Conservation (phyloP, 2,888 invertebrate species). For the Cryptocephalus primarius region DNA sequence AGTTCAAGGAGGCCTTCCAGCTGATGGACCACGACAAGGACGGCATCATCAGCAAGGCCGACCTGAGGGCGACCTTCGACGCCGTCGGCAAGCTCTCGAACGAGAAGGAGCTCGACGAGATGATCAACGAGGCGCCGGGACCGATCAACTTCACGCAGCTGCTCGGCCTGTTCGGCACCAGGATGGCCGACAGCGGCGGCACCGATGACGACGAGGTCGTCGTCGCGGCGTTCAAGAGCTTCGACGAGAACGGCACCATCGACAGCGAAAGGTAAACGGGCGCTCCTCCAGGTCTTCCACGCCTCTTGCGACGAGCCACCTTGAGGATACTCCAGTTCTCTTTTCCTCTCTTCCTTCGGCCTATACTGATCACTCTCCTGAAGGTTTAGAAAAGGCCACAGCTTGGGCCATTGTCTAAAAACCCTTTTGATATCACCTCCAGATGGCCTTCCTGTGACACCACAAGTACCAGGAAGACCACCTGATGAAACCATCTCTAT, state of each 20-base stretch:
- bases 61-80: constrained; percentile 85
- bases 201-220: constrained; percentile 86
- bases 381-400: no score
- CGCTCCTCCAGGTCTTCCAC: constrained; percentile 2
- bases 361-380: no score
- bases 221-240: constrained; percentile 84
- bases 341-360: no score
- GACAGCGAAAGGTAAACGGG: constrained; percentile 70
- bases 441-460: no score
- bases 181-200: constrained; percentile 82
- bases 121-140: constrained; percentile 74
- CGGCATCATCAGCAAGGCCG: constrained; percentile 61
- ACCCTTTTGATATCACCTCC: no score
- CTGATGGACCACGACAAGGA: constrained; percentile 95
- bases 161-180: constrained; percentile 80
- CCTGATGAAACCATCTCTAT: no score
- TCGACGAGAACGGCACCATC: constrained; percentile 81
- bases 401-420: no score
- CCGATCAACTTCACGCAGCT: constrained; percentile 94
- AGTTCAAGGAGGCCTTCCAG: constrained; percentile 92
- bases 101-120: constrained; percentile 87
- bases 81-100: constrained; percentile 79
- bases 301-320: not conserved
- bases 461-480: no score
- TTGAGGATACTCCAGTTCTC: no score